Conservation (phyloP, 2,888 invertebrate species). For the Phyllotreta striolata region DNA sequence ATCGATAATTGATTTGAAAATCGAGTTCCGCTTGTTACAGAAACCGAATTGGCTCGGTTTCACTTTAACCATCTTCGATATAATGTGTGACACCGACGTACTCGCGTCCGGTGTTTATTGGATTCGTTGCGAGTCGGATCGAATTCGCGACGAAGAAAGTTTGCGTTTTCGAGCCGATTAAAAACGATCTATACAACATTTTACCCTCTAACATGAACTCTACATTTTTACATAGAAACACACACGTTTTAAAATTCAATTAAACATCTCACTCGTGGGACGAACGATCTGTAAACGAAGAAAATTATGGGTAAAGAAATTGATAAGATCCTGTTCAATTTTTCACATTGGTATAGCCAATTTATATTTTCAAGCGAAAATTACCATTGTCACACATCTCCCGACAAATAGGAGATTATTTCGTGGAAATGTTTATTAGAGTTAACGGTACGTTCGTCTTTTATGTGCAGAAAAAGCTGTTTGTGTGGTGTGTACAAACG, state of each 20-base stretch:
- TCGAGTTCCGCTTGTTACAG: constrained; percentile 18
- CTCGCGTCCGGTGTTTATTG: constrained; percentile 21
- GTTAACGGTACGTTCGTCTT: constrained; percentile 16
- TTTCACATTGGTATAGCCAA: neutral
- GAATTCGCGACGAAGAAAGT: no score
- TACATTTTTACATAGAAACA: no score
- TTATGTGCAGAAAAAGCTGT: constrained; percentile 19
- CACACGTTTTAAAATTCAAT: no score
- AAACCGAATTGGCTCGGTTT: constrained; percentile 19
- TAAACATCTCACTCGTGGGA: no score
- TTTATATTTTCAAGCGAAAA: constrained; percentile 1
- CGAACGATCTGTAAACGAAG: no score
- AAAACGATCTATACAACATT: no score
- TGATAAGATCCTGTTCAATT: no score
- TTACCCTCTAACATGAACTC: no score
- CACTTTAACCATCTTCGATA: constrained; percentile 31
- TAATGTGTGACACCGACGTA: constrained; percentile 27
- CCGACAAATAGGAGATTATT: constrained; percentile 8
- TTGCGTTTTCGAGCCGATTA: no score
- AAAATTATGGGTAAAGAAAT: no score
- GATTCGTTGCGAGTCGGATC: neutral
- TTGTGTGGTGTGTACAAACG: constrained; percentile 11
- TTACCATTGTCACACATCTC: constrained; percentile 9
- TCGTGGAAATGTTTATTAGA: constrained; percentile 11
- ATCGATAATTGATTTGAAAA: constrained; percentile 14